These are phyloP conservation scores for Salticus scenicus DNA, from an alignment of 2,888 invertebrate species.

Conservation along the genomic window DNA sequence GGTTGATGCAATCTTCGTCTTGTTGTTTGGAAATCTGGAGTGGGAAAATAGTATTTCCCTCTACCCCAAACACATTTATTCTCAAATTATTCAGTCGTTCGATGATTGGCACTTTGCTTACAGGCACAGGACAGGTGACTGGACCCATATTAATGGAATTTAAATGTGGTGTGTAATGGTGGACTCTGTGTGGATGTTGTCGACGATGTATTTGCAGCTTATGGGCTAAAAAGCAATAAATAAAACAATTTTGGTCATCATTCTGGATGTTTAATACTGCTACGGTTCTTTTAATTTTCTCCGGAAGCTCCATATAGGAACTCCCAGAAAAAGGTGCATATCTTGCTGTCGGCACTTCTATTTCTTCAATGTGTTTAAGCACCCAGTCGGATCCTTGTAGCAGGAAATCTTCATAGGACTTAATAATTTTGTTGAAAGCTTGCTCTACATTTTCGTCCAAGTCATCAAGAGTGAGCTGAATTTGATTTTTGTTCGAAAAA, in stretches of 20 bases:
- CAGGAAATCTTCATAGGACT: too few species aligned
- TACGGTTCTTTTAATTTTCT: too few species aligned
- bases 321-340: too few species aligned
- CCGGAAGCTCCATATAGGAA: too few species aligned
- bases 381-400: too few species aligned
- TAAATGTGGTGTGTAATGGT: background rate
- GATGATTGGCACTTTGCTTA: background rate
- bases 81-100: constrained; percentile 17
- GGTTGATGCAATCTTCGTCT: background rate
- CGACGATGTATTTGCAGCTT: background rate
- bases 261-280: background rate
- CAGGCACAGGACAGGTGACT: background rate
- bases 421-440: too few species aligned
- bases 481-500: too few species aligned
- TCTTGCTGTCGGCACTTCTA: too few species aligned
- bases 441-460: too few species aligned
- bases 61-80: constrained; percentile 20
- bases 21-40: background rate
- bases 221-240: background rate
- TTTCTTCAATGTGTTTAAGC: too few species aligned
- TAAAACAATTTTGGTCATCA: background rate
- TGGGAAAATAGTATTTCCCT: background rate
- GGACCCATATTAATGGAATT: too few species aligned
- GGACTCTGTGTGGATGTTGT: background rate
- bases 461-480: too few species aligned